Evolutionary conservation across 2,113 vertebrate genomes (phyloP), one percentile per base, ranked within the genome.

Genomic region (Brachionichthys hirsutus): DNA sequence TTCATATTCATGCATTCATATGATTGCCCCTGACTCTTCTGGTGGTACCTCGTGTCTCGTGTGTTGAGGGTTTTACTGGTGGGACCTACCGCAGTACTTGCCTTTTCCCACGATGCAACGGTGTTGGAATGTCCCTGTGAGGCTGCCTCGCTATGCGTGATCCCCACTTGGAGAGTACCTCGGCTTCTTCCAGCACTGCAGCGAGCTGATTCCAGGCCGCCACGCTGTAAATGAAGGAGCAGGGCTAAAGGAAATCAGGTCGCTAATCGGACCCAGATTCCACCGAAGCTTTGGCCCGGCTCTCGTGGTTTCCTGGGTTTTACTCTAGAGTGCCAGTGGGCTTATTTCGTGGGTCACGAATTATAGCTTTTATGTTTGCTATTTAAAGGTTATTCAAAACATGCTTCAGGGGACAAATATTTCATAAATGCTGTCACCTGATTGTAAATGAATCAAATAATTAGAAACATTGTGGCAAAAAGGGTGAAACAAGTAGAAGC

Each of bases 201-300:
- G 66, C 62, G 60, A 70, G 66, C 51, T 36, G 40, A 30, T 80
- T 85, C 81, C 78, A 83, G 73, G 70, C 75, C 81, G 86, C 82
- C 83, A 86, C 75, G 81, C 78, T 79, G 79, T 78, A 78, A 80
- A 77, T 57, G 45, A 60, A 71, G 51, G 57, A 78, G 67, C 45
- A 20, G 65, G 65, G 56, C 66, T 42, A n/a, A 65, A 63, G 75
- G 34, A 79, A 71, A 75, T 80, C 67, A 84, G 68, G 78, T 82
- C 83, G 85, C 64, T 63, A 82, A 67, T 79, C 71, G 83, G 78
- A 86, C 86, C 85, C 74, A 85, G 56, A 85, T 89, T 89, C 74
- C 76, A 62, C 54, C 54, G 58, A 73, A 81, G 72, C 62, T 30
- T 55, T 64, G 50, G 56, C 54, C 60, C 4, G 20, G 44, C 67